Evolutionary conservation across 1,140 invertebrate species (phyloP).

Genomic region (Periplaneta americana): DNA sequence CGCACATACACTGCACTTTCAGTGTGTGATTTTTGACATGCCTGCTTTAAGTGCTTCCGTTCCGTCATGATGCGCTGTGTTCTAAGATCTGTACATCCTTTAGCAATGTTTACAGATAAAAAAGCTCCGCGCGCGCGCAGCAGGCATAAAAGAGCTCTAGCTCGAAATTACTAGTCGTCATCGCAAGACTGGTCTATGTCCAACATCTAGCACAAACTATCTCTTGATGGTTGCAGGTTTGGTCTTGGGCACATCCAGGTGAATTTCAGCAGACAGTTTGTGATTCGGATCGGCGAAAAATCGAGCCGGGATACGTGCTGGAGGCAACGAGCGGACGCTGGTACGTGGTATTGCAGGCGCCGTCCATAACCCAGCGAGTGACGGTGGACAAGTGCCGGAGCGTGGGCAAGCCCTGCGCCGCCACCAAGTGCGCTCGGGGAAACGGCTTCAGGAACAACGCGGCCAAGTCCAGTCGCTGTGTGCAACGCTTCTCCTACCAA

Average conservation of each 20-base stretch:
- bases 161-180: too few relatives aligned
- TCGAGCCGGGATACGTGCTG: constrained; percentile 20
- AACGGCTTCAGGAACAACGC: neutral
- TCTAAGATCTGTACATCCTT: too few relatives aligned
- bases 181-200: too few relatives aligned
- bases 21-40: too few relatives aligned
- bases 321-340: constrained; percentile 11
- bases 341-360: constrained; percentile 19
- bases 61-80: too few relatives aligned
- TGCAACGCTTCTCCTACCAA: constrained; percentile 11
- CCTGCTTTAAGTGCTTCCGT: too few relatives aligned
- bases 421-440: constrained; percentile 2
- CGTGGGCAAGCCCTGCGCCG: constrained; percentile 5
- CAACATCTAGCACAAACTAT: too few relatives aligned
- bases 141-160: too few relatives aligned
- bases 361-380: constrained; percentile 7
- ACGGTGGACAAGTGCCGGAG: constrained; percentile 14
- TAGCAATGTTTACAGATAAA: too few relatives aligned
- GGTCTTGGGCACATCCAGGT: constrained; percentile 9
- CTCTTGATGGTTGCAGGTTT: constrained; percentile 10
- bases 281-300: constrained; percentile 5
- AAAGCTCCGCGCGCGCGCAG: too few relatives aligned
- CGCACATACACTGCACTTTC: too few relatives aligned
- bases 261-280: neutral
- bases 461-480: constrained; percentile 13